Evolutionary conservation across 2,888 invertebrate species (phyloP).

Genomic region (Perizoma affinitatum): DNA sequence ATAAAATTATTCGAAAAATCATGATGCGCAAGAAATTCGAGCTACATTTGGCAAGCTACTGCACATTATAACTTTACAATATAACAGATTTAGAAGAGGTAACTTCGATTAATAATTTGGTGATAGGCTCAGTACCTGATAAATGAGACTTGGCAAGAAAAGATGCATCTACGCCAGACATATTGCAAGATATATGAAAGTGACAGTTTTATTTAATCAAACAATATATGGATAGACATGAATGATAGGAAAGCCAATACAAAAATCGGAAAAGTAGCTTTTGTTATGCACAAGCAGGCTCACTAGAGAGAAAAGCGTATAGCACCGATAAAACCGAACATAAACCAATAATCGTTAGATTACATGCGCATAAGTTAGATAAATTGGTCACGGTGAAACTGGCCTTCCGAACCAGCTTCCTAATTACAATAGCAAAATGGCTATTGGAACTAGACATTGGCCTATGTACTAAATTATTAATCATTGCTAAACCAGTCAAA

Average conservation of each 20-base stretch:
- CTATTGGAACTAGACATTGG: too few species aligned
- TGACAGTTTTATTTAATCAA: slow-evolving; percentile 10
- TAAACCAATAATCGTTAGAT: slow-evolving; percentile 9
- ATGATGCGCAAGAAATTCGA: too few species aligned
- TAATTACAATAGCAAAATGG: too few species aligned
- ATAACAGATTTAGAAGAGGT: background rate
- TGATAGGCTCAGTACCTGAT: slow-evolving; percentile 2
- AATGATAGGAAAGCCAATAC: slow-evolving; percentile 4
- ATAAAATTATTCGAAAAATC: too few species aligned
- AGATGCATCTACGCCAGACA: slow-evolving; percentile 3
- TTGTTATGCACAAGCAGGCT: slow-evolving; percentile 17
- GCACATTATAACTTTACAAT: too few species aligned
- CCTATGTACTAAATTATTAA: too few species aligned
- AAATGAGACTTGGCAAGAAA: slow-evolving; percentile 18
- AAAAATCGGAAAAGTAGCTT: slow-evolving; percentile 12
- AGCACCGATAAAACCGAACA: slow-evolving; percentile 2
- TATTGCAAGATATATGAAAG: slow-evolving; percentile 18
- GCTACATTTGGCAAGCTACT: too few species aligned
- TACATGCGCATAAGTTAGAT: slow-evolving; percentile 1
- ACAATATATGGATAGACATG: slow-evolving; percentile 5
- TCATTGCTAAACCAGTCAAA: background rate
- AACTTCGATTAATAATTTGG: slow-evolving; percentile 13
- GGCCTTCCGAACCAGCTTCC: too few species aligned
- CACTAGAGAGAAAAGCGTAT: slow-evolving; percentile 11
- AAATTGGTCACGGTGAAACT: background rate